These are phyloP conservation scores for Ammodytes marinus DNA, from an alignment of 2,113 vertebrate genomes.

Conservation along the genomic window DNA sequence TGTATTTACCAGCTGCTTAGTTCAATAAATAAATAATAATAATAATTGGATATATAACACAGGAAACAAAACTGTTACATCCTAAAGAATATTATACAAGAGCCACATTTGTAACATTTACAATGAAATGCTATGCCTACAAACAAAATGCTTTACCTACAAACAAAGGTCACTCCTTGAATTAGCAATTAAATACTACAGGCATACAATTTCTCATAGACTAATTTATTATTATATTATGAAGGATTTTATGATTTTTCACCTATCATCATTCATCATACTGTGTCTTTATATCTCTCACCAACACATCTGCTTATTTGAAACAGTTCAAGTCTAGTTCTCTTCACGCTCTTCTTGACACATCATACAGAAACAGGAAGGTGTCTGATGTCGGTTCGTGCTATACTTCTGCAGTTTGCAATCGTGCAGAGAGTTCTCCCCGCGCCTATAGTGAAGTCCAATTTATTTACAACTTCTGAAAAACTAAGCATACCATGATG, in stretches of 20 bases:
- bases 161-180: neutral
- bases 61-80: neutral
- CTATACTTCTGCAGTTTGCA: conserved; percentile 18
- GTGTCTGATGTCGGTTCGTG: conserved; percentile 20
- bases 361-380: conserved; percentile 52
- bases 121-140: neutral
- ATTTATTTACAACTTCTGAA: conserved; percentile 17
- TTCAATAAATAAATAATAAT: no score
- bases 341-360: conserved; percentile 20
- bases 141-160: neutral
- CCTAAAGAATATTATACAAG: neutral
- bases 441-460: neutral
- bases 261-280: neutral
- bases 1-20: neutral
- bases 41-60: neutral
- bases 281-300: conserved; percentile 2
- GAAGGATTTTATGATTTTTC: neutral
- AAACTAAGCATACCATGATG: conserved; percentile 11
- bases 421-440: neutral
- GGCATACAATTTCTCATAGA: neutral
- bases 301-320: conserved; percentile 28
- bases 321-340: conserved; percentile 3
- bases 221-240: no score
- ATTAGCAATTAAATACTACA: neutral
- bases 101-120: neutral